Evolutionary conservation across 2,797 vertebrate species (phyloP), one percentile per base, ranked within the genome.

Genomic region (Octomys mimax): DNA sequence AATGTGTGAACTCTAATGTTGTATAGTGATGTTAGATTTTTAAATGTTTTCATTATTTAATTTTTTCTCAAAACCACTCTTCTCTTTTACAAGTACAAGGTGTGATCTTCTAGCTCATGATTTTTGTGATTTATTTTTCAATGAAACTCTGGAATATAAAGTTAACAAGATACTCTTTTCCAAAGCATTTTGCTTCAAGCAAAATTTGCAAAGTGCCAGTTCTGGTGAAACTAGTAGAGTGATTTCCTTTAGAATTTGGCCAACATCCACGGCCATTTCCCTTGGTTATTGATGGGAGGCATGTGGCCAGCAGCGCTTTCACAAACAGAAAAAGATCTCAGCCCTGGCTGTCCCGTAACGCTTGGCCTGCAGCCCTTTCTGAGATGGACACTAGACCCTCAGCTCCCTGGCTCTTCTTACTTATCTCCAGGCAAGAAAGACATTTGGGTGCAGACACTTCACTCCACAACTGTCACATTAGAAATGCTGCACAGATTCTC

Each of bases 231-330:
- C 31, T 78, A 78, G 77, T 14, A 68, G 46, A 94, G 39, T 68
- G 80, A 93, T 84, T 95, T 93, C 21, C 59, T 95, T 95, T 95
- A 82, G 42, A 91, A 81, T 73, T 46, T 86, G 19, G 59, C 36
- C 78, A 95, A 61, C n/a, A 89, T 92, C 31, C n/a, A n/a, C 16
- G 9, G 87, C 66, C 22, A 26, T 87, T 46, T 84, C 24, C n/a
- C n/a, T 92, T 64, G 70, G 79, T 77, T 92, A 39, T 66, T 31
- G 28, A 42, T 61, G 39, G 86, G 9, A 19, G 11, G 46, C 92
- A 87, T 49, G 5, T 54, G 64, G 16, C 46, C 75, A 89, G 64
- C 16, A 57, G 22, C 11, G 42, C 10, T 81, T 78, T 66, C 11
- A 62, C 87, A 85, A 93, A 85, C 19, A 26, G 42, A 87, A 84